Evolutionary conservation across 2,113 vertebrate genomes (phyloP).

Genomic region (Peromyscus maniculatus): DNA sequence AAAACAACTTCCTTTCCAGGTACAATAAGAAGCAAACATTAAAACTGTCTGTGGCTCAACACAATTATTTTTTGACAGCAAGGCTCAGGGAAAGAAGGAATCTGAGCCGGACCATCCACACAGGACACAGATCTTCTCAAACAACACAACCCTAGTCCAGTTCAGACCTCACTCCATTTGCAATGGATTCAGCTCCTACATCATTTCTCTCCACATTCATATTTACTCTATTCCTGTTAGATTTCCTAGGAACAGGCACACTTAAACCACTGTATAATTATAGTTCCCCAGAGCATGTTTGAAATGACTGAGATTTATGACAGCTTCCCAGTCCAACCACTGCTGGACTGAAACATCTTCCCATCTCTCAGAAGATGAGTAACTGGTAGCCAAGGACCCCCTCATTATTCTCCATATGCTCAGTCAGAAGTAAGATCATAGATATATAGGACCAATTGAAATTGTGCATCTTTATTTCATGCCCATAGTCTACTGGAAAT

Average conservation of each 20-base stretch:
- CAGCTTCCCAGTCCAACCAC: background rate
- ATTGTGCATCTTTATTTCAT: background rate
- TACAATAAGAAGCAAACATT: slow-evolving; percentile 2
- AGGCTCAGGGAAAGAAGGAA: background rate
- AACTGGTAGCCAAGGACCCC: background rate
- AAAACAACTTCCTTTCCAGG: background rate
- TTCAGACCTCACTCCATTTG: background rate
- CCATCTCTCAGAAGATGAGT: background rate
- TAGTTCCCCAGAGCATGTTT: background rate
- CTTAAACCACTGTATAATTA: slow-evolving; percentile 15
- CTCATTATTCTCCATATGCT: background rate
- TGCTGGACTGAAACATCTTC: background rate
- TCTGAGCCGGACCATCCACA: background rate
- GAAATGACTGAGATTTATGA: background rate
- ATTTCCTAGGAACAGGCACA: background rate
- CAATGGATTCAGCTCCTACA: background rate
- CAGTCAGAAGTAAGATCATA: background rate
- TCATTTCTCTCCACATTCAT: background rate
- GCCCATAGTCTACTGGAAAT: background rate
- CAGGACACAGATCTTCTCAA: background rate
- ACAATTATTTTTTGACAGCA: background rate
- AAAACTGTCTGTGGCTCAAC: background rate
- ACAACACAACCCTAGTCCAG: background rate
- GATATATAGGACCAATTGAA: background rate
- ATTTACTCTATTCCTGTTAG: background rate